Evolutionary conservation across 2,797 vertebrate genomes (phyloP), one percentile per base, ranked within the genome.

Genomic region (Epinephelus awoara): DNA sequence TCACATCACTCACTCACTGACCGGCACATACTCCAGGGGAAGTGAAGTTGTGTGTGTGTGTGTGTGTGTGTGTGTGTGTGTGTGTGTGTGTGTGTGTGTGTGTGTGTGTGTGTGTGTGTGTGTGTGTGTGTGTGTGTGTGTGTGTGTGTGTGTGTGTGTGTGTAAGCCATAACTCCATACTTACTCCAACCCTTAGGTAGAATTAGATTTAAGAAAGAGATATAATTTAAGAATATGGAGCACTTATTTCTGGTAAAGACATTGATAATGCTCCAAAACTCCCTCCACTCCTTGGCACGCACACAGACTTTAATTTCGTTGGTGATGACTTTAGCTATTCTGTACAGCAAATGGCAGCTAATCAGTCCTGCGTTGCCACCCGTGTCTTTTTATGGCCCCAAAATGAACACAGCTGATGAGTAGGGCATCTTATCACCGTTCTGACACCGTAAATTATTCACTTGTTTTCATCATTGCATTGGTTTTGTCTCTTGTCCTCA

Each of bases 281-380:
- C 49, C 40, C 56, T 76, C 34, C 49, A 55, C 67, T 75, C 68
- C 50, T 67, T 84, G 55, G 59, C 50, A 71, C n/a, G 3, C 67
- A 63, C 82, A 62, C 79, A 49, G 77, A 64, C 79, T 87, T 89
- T 91, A 67, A 89, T 93, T 84, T 75, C 80, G 29, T 77, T 81
- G 58, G 61, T 76, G 85, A 90, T 87, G 85, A 90, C 86, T 91
- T 88, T 83, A 59, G 79, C 80, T 69, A 14, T 75, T 87, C 75
- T 75, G 82, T 67, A 42, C 67, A 51, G 52, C 71, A 72, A 83
- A 86, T 90, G 77, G 87, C 82, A 90, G 77, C 82, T 91, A 80
- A 92, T 93, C 88, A 80, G 78, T 85, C 75, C 72, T 64, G 71
- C 23, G 66, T 85, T 68, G 63, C 79, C 81, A 51, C 64, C 71